Conservation (phyloP, 2,113 vertebrate species). For the Sialia sialis region DNA sequence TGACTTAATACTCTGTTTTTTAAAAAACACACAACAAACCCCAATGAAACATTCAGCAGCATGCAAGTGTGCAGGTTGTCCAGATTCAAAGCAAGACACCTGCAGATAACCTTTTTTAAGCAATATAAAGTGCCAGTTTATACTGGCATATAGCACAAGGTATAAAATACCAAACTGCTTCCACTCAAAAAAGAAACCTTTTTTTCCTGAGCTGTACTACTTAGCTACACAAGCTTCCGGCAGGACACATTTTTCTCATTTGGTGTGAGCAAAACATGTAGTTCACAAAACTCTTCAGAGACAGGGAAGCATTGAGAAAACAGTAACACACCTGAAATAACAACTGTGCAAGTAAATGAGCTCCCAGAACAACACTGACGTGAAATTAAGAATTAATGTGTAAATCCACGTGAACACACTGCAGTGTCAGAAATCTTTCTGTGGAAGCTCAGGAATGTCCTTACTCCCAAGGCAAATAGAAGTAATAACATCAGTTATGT, state of each 20-base stretch:
- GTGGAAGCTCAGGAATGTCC: neutral
- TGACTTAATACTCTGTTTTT: neutral
- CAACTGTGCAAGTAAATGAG: neutral
- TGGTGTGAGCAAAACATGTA: fast-evolving
- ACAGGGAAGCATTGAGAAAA: neutral
- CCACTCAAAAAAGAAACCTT: neutral
- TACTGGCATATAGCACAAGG: neutral
- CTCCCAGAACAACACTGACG: neutral
- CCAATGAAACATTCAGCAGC: neutral
- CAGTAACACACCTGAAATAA: neutral
- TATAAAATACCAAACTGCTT: neutral
- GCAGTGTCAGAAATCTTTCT: neutral
- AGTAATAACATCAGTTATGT: neutral
- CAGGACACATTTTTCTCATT: neutral
- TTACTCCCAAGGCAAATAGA: neutral
- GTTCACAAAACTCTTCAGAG: neutral
- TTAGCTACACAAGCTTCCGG: neutral
- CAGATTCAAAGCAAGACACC: neutral
- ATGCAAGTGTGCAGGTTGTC: neutral
- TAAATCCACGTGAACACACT: neutral
- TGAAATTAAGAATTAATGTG: neutral
- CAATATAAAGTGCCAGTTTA: neutral
- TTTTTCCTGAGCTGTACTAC: neutral
- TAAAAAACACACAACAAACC: fast-evolving
- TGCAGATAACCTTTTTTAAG: neutral